Base-by-base conservation (phyloP, 2,888 invertebrate species). In the Clostera curtula region DNA sequence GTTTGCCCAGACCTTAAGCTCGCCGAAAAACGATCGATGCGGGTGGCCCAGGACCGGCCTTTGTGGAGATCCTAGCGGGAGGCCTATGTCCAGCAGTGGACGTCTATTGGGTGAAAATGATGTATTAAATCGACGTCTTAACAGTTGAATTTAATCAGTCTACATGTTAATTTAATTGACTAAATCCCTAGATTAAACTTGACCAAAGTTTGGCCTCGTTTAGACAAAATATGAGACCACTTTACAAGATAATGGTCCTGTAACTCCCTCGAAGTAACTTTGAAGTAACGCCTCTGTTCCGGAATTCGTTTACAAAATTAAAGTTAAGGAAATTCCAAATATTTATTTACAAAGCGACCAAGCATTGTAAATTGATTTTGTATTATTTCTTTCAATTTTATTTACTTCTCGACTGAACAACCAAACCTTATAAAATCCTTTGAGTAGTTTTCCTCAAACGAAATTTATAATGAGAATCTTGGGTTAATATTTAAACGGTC, bases 111-210 rank as follows among this genome's bases (percentile, higher is more conserved):
- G n/a, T n/a, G n/a, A n/a, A n/a, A n/a, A n/a, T n/a, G n/a, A n/a
- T n/a, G n/a, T n/a, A n/a, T n/a, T n/a, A 29, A 43, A 38, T 39
- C 33, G 31, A 43, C 32, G 23, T 28, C 14, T 25, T 29, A 34
- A 43, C 33, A 31, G n/a, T 12, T 9, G 13, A 31, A 31, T 8
- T 22, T 28, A 29, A 48, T 36, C 30, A 29, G 36, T 27, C 31
- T 21, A 23, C 31, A 43, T 43, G 33, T 48, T 39, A 24, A 18
- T 20, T 21, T 24, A 48, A 34, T 41, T 24, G 25, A 49, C 45
- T 49, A 38, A 46, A 45, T 46, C 36, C 25, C 41, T 41, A 36
- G 49, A 40, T 49, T 26, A 27, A 46, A 41, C 45, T 49, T 36
- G 34, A 23, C 27, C 27, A 15, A 26, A 29, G 37, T 49, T 44